Conservation (phyloP, 2,113 vertebrate species). For the Heterotilapia buettikoferi region DNA sequence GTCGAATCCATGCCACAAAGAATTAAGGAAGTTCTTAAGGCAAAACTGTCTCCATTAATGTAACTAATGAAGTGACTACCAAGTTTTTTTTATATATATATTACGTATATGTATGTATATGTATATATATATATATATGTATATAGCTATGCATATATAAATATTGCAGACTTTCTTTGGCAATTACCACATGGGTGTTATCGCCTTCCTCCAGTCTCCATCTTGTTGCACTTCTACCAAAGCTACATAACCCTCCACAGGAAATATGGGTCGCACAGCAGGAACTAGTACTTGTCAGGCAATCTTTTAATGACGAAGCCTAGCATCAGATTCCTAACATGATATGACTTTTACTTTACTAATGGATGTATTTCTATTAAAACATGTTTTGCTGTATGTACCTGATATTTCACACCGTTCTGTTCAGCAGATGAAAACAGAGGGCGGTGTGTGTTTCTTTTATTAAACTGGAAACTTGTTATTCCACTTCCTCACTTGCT, state of each 20-base stretch:
- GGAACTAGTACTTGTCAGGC: slow-evolving; percentile 8
- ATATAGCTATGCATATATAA: background rate
- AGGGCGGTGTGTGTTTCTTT: background rate
- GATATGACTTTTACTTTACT: background rate
- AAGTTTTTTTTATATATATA: background rate
- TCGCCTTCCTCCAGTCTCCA: background rate
- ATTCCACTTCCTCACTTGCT: background rate
- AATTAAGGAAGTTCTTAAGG: background rate
- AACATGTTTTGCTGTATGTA: background rate
- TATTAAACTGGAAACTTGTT: background rate
- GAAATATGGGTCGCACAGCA: slow-evolving; percentile 9
- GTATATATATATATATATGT: background rate
- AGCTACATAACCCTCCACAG: background rate
- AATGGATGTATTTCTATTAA: background rate
- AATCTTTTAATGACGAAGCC: slow-evolving; percentile 35
- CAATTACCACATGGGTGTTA: background rate
- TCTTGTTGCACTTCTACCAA: background rate
- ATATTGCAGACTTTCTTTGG: background rate
- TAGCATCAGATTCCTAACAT: background rate
- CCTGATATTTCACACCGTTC: background rate
- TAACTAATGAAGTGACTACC: background rate
- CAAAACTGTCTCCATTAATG: background rate
- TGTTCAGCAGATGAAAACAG: background rate
- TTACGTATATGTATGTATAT: too few species aligned
- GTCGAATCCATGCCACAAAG: background rate